These are phyloP conservation scores for Onychomys arenicola DNA, from an alignment of 2,797 vertebrate genomes.

Conservation along the genomic window DNA sequence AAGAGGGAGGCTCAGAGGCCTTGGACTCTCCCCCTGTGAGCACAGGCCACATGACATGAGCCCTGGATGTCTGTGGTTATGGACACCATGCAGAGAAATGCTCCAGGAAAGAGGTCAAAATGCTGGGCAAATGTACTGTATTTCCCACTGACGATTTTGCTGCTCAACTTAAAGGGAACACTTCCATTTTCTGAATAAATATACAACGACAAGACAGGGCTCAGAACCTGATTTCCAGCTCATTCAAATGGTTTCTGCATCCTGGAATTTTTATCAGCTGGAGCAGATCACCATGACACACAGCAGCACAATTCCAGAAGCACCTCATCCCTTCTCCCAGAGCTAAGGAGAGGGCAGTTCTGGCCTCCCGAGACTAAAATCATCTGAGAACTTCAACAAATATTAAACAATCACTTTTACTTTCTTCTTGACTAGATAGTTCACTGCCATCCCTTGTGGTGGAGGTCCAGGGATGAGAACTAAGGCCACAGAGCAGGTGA, in stretches of 20 bases:
- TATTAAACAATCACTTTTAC: background rate
- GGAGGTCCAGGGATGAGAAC: slow-evolving; percentile 4
- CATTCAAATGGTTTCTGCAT: background rate
- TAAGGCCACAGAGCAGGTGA: background rate
- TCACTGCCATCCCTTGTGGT: background rate
- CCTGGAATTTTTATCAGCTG: background rate
- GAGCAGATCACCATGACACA: background rate
- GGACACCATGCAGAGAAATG: background rate
- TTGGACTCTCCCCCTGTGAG: background rate
- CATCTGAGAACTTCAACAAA: background rate
- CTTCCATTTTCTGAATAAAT: background rate
- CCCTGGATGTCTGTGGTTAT: background rate
- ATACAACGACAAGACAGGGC: background rate
- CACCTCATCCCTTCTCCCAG: too few relatives aligned
- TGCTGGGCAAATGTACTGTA: background rate
- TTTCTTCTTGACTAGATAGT: background rate
- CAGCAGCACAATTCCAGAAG: background rate
- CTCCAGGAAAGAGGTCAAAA: background rate
- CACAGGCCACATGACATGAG: background rate
- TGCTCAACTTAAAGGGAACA: background rate
- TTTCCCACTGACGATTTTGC: background rate
- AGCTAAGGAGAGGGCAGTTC: background rate
- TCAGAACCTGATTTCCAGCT: background rate
- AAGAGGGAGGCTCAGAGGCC: background rate
- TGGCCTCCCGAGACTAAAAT: background rate